A percentile compares a stretch with the other conserved stretches of the same genome.
phyloP scores from a whole-genome alignment of 1,140 invertebrate species.

The Propsilocerus akamusi region DNA sequence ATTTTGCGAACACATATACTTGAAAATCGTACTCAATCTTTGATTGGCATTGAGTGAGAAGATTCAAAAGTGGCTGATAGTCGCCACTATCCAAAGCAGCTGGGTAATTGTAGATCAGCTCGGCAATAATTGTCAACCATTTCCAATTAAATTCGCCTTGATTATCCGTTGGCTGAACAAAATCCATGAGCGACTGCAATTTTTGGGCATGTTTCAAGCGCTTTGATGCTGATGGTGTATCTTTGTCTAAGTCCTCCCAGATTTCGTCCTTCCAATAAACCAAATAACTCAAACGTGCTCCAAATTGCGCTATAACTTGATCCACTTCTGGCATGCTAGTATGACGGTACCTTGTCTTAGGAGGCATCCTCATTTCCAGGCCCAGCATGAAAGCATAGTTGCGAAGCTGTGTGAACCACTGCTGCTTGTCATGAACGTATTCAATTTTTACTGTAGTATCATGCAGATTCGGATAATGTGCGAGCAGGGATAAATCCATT shows the following conservation, averaged over 20 bases:
- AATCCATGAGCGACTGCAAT: background rate
- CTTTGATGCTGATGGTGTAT: background rate
- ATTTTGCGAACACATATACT: background rate
- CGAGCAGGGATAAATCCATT: background rate
- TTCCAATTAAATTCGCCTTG: background rate
- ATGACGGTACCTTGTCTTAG: background rate
- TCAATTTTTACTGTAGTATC: background rate
- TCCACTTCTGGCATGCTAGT: background rate
- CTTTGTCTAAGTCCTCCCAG: background rate
- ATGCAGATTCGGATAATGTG: background rate
- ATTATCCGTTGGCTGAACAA: background rate
- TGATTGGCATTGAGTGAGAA: background rate
- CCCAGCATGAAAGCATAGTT: background rate
- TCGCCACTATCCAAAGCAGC: conserved; percentile 17
- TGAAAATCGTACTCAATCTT: background rate
- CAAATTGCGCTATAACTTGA: background rate
- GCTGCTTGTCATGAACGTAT: background rate
- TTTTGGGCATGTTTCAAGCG: background rate
- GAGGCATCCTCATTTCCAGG: background rate
- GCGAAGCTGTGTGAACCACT: background rate
- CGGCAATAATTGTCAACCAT: conserved; percentile 12
- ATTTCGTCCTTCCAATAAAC: conserved; percentile 4
- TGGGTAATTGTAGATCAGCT: conserved; percentile 23
- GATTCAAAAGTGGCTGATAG: conserved; percentile 9
- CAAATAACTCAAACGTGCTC: background rate